Base-by-base conservation (phyloP, 2,888 invertebrate species). In the Drosophila meridionalis region DNA sequence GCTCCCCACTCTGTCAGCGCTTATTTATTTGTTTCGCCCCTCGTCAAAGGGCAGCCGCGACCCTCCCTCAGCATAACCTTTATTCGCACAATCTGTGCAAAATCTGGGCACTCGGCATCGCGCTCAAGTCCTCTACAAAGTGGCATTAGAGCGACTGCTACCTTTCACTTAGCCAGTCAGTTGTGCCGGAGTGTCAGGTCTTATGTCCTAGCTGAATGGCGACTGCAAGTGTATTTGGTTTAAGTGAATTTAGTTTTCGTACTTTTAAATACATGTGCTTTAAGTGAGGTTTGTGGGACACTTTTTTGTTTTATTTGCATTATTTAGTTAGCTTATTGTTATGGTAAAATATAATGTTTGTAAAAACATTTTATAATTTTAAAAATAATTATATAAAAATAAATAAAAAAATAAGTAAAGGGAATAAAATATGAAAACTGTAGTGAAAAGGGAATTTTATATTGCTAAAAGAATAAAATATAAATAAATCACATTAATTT, bases 1-100 rank as follows among this genome's bases (percentile, higher is more conserved):
- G 26, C 56, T 65, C 59, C 56, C 45, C 42, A 20, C 20, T 72
- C 43, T 48, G 34, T 43, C 53, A 57, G 57, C 53, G 69, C 69
- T 76, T 84, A 78, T 87, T 85, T 87, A 80, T 80, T 82, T 87
- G 82, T 78, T 86, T 74, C 76, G 72, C 76, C 66, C 65, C 69
- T 68, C 65, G 62, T 57, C 48, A 52, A 50, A 12, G 4, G 26
- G 0, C 60, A 47, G 30, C 42, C 48, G 20, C 8, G 52, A 26
- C 34, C 28, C 34, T 4, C 34, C 9, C 20, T 38, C 48, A 48
- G n/a, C 48, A 2, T 34, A 14, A 3, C 42, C n/a, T 48, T 36
- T 64, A 66, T 36, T 69, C 58, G 57, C 57, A 57, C 59, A 56
- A 66, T 66, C 65, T 82, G 61, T 58, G 60, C 78, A 64, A 78